Conservation (phyloP, 2,888 invertebrate species). For the Timandra comae region DNA sequence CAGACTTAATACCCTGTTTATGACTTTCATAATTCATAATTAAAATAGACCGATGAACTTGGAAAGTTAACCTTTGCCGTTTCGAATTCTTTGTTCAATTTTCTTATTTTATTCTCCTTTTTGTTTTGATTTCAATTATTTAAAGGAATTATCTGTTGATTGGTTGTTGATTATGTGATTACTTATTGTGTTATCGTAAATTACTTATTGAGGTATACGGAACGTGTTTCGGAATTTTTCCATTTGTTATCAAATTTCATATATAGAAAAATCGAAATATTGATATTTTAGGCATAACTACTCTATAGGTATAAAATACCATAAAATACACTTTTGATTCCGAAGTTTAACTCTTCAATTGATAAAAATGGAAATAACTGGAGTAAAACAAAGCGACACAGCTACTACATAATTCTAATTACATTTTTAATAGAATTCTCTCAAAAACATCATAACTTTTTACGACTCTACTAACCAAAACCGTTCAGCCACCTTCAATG, state of each 20-base stretch:
- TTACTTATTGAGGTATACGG: too few relatives aligned
- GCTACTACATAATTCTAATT: not conserved
- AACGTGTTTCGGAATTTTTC: too few relatives aligned
- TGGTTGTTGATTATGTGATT: too few relatives aligned
- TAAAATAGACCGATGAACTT: constrained; percentile 2
- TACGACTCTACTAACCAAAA: not conserved
- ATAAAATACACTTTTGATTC: too few relatives aligned
- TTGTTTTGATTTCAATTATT: not conserved
- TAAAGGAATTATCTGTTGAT: not conserved
- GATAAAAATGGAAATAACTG: not conserved
- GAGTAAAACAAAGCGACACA: too few relatives aligned
- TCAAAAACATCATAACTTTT: not conserved
- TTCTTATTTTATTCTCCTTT: not conserved
- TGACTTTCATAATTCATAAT: constrained; percentile 17
- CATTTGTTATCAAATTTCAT: too few relatives aligned
- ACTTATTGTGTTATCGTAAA: too few relatives aligned
- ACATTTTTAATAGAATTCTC: not conserved
- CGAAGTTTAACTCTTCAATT: too few relatives aligned
- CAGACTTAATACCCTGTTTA: constrained; percentile 16
- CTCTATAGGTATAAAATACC: too few relatives aligned
- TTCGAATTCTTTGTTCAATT: not conserved
- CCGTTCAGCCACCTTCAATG: not conserved
- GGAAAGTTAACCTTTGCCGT: not conserved
- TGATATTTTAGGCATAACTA: too few relatives aligned
- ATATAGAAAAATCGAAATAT: too few relatives aligned